Conservation (phyloP, 2,888 invertebrate species). For the Callinectes sapidus region DNA sequence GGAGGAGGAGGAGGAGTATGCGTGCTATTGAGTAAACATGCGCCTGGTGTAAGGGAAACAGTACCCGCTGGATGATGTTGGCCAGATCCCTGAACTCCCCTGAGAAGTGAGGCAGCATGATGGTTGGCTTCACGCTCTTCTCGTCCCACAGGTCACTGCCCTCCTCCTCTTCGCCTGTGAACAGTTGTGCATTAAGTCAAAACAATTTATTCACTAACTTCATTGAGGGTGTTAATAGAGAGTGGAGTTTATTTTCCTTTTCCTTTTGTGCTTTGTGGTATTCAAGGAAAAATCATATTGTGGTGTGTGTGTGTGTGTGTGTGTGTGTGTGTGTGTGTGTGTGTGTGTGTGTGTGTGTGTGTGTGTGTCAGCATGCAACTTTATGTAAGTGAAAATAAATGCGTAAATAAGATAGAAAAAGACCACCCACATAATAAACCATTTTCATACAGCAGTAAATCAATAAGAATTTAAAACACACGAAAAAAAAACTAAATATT, state of each 20-base stretch:
- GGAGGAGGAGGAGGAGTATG: too few species aligned
- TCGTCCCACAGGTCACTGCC: constrained; percentile 64
- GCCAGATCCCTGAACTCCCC: constrained; percentile 83
- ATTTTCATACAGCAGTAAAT: background rate
- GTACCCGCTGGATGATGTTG: constrained; percentile 78
- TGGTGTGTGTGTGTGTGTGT: constrained; percentile 6
- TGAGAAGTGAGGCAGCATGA: constrained; percentile 73
- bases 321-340: constrained; percentile 25
- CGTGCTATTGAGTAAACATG: background rate
- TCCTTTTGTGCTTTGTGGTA: background rate
- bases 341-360: constrained; percentile 25
- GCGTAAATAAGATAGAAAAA: too few species aligned
- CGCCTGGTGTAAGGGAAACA: background rate
- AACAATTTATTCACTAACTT: background rate
- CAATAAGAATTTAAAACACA: background rate
- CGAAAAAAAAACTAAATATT: background rate
- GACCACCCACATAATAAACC: background rate
- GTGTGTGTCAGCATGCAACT: background rate
- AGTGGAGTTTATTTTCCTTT: background rate
- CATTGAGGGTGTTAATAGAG: background rate
- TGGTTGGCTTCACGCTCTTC: constrained; percentile 59
- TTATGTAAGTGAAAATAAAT: background rate
- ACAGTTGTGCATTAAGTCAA: background rate
- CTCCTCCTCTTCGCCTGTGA: constrained; percentile 60
- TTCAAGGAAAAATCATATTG: background rate